phyloP scores from a whole-genome alignment of 2,888 invertebrate genomes.

The Magallana nippona region DNA sequence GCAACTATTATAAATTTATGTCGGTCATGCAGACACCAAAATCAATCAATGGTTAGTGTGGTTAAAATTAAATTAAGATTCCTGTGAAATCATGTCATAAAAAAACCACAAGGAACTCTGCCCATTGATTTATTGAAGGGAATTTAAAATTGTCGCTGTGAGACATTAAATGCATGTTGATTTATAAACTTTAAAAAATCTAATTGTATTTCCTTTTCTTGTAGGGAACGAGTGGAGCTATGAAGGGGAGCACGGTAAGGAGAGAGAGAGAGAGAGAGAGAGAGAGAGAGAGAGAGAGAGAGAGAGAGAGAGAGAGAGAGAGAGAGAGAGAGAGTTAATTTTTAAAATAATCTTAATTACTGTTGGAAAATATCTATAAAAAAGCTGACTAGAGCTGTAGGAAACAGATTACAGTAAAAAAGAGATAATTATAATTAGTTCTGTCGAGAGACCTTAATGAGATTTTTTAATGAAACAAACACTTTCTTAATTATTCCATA shows the following conservation, averaged over 20 bases:
- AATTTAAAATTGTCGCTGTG: background rate
- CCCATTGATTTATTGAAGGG: background rate
- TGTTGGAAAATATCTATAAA: too few relatives aligned
- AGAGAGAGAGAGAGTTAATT: constrained; percentile 17
- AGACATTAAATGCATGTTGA: too few relatives aligned
- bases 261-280: background rate
- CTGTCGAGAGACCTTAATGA: too few relatives aligned
- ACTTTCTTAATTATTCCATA: too few relatives aligned
- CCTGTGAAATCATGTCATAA: background rate
- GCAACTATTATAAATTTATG: too few relatives aligned
- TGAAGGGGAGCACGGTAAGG: constrained; percentile 41
- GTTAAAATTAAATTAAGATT: background rate
- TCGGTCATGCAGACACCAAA: background rate
- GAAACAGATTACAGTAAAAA: background rate
- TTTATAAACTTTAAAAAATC: background rate
- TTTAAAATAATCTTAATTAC: too few relatives aligned
- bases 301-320: constrained; percentile 34
- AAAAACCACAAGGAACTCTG: background rate
- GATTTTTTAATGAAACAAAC: too few relatives aligned
- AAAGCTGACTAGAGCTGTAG: too few relatives aligned
- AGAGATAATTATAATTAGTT: background rate
- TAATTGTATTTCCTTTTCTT: constrained; percentile 24
- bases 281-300: constrained; percentile 22
- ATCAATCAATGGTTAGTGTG: background rate
- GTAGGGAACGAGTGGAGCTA: constrained; percentile 48